Conservation (phyloP, 2,888 invertebrate species). For the Parasteatoda lunata region DNA sequence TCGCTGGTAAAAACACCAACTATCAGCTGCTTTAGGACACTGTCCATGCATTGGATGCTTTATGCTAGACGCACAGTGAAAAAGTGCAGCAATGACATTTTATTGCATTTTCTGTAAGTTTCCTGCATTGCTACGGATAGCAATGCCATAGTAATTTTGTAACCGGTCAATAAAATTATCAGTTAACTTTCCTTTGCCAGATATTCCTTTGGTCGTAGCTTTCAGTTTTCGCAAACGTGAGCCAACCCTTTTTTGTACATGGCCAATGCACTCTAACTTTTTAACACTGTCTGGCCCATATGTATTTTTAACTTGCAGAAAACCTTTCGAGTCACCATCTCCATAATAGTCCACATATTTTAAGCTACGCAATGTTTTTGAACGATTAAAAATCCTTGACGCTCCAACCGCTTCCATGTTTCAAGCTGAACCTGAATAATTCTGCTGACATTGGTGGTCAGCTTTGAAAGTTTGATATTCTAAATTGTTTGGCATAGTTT, state of each 20-base stretch:
- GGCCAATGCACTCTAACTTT: slow-evolving; percentile 11
- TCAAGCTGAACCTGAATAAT: no score
- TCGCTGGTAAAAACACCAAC: not conserved
- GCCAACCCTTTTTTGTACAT: slow-evolving; percentile 15
- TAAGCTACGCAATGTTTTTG: no score
- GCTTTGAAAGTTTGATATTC: no score
- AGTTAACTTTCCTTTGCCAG: slow-evolving; percentile 12
- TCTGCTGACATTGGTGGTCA: no score
- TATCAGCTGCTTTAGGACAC: not conserved
- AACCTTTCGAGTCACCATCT: slow-evolving; percentile 15
- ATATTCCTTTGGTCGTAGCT: not conserved
- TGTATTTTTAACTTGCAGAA: not conserved
- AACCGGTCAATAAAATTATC: slow-evolving; percentile 31
- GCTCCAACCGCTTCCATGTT: no score
- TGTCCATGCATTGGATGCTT: slow-evolving; percentile 29
- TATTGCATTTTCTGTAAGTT: not conserved
- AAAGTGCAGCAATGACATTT: slow-evolving; percentile 6
- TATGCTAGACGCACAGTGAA: not conserved
- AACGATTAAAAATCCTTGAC: no score
- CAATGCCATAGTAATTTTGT: slow-evolving; percentile 44
- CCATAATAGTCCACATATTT: no score
- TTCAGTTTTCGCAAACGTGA: not conserved
- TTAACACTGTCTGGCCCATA: not conserved
- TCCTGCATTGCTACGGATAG: slow-evolving; percentile 1
- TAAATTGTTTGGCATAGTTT: no score